Conservation (phyloP, 2,797 vertebrate genomes). For the Gallinago stenura region DNA sequence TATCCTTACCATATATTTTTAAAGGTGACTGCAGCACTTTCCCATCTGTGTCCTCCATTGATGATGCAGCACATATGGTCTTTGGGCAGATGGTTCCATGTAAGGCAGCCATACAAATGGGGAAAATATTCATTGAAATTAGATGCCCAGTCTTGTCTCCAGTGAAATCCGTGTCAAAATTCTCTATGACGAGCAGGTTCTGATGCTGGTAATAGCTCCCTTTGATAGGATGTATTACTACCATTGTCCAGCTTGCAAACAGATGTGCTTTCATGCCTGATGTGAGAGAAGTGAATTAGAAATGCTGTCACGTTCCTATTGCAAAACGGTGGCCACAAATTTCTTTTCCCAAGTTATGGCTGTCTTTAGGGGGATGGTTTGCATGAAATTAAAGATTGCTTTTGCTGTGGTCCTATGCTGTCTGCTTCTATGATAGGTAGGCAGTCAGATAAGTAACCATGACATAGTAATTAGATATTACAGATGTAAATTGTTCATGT, state of each 20-base stretch:
- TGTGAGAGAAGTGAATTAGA: neutral
- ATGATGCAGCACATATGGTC: neutral
- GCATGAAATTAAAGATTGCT: neutral
- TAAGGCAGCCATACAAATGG: neutral
- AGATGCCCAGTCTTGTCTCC: neutral
- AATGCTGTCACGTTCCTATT: neutral
- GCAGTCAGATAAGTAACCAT: neutral
- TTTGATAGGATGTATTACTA: neutral
- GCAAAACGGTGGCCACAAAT: rapidly evolving
- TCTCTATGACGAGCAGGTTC: neutral
- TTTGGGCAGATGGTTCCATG: neutral
- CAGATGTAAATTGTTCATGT: neutral
- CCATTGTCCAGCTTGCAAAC: neutral
- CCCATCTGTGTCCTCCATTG: neutral
- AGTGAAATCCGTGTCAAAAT: neutral
- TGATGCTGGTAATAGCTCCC: neutral
- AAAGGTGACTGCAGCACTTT: neutral
- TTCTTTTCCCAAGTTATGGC: neutral
- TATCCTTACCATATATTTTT: neutral
- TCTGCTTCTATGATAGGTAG: neutral
- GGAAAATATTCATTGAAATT: neutral
- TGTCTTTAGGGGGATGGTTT: neutral
- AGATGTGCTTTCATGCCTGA: neutral
- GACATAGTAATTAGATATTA: rapidly evolving
- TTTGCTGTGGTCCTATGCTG: neutral